These are phyloP conservation scores for Aurelia aurita DNA, from an alignment of 30 jellyfish, hydroid and myxozoan species.

Conservation along the genomic window DNA sequence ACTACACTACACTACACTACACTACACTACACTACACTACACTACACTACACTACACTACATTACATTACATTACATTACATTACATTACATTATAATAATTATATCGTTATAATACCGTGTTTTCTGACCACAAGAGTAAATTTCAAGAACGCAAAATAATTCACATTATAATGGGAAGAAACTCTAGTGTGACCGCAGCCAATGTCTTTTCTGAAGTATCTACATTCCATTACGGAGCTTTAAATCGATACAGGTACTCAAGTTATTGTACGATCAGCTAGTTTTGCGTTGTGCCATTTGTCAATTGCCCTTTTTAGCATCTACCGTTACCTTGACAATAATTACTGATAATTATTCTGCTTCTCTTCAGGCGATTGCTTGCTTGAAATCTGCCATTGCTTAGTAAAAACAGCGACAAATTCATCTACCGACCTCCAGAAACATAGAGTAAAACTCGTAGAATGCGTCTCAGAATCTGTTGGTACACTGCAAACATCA, in stretches of 20 bases:
- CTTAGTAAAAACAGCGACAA: constrained; percentile 70
- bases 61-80: constrained; percentile 5
- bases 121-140: not conserved
- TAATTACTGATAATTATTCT: too few relatives aligned
- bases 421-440: constrained; percentile 45
- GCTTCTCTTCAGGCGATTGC: constrained; percentile 40
- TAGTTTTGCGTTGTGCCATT: too few relatives aligned
- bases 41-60: constrained; percentile 1
- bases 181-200: too few relatives aligned
- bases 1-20: constrained; percentile 13
- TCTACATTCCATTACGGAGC: too few relatives aligned
- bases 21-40: constrained; percentile 40
- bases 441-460: constrained; percentile 35
- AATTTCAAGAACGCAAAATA: too few relatives aligned
- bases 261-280: too few relatives aligned
- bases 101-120: not conserved
- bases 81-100: constrained; percentile 1
- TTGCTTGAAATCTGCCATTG: constrained; percentile 73
- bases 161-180: too few relatives aligned
- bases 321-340: too few relatives aligned
- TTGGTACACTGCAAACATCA: constrained; percentile 11
- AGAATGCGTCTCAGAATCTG: constrained; percentile 36
- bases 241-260: too few relatives aligned
- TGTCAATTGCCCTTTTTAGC: too few relatives aligned
- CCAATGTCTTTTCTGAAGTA: too few relatives aligned